phyloP scores from a whole-genome alignment of 2,797 vertebrate species.

The Cossypha heuglini region DNA sequence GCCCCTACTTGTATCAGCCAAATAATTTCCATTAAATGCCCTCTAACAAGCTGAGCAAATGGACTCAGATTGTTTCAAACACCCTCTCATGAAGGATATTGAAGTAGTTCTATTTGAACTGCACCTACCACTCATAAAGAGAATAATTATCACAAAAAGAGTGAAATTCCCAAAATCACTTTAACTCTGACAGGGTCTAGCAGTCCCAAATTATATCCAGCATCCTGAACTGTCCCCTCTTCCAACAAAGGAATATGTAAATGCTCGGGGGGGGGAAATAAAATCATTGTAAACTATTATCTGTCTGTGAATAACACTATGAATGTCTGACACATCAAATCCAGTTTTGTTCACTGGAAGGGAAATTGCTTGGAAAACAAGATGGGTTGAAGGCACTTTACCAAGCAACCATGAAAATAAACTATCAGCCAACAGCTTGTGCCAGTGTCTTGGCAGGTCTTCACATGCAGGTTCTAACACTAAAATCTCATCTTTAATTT shows the following conservation, averaged over 20 bases:
- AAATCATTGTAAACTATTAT: background rate
- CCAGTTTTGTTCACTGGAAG: background rate
- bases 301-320: background rate
- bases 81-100: background rate
- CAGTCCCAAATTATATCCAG: background rate
- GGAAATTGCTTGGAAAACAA: background rate
- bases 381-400: background rate
- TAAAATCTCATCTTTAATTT: background rate
- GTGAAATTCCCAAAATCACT: background rate
- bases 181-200: background rate
- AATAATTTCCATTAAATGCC: background rate
- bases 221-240: background rate
- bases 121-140: background rate
- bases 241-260: background rate
- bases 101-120: background rate
- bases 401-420: background rate
- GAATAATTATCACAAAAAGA: background rate
- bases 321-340: background rate
- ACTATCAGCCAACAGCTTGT: background rate
- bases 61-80: background rate
- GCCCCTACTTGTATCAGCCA: background rate
- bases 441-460: background rate
- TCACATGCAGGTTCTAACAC: background rate
- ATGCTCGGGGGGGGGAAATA: accelerated
- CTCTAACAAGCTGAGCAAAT: background rate